Percentiles rank a stretch among this genome's conserved stretches.
These are phyloP conservation scores for Fratercula arctica DNA, from an alignment of 2,797 vertebrate genomes.

Conservation along the genomic window DNA sequence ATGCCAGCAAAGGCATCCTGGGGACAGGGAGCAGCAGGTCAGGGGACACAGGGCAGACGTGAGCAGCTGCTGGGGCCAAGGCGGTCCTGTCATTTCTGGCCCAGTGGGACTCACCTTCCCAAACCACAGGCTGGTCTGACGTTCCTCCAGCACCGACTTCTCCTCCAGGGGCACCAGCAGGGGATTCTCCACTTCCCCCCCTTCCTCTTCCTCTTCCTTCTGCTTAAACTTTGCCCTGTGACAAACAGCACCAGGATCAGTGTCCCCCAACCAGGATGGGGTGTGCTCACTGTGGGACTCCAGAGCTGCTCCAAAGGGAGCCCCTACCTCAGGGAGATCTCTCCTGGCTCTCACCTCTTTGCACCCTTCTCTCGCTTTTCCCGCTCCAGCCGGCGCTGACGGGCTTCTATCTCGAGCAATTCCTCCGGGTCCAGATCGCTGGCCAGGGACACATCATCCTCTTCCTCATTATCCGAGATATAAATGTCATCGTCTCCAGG, in stretches of 20 bases:
- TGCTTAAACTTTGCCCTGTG: slow-evolving; percentile 76
- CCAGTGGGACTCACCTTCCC: slow-evolving; percentile 82
- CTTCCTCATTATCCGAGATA: slow-evolving; percentile 77
- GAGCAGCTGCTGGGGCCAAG: background rate
- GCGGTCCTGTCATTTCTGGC: background rate
- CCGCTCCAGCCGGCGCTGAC: slow-evolving; percentile 44
- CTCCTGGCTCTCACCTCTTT: background rate
- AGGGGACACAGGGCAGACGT: background rate
- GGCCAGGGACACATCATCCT: slow-evolving; percentile 81
- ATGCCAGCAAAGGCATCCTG: slow-evolving; percentile 91
- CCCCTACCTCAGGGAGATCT: background rate
- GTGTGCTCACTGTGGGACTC: background rate
- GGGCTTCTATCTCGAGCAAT: slow-evolving; percentile 80
- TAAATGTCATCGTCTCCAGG: slow-evolving; percentile 80
- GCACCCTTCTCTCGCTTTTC: background rate
- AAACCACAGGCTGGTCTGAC: slow-evolving; percentile 90
- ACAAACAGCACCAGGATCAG: background rate
- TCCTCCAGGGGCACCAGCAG: slow-evolving; percentile 88
- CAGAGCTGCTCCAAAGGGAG: background rate
- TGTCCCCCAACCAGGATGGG: background rate
- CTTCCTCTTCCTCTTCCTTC: slow-evolving; percentile 49
- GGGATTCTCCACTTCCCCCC: slow-evolving; percentile 76
- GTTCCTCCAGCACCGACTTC: slow-evolving; percentile 83
- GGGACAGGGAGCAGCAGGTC: rapidly evolving
- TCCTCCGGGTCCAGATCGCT: slow-evolving; percentile 92